These are phyloP conservation scores for Strigops habroptila DNA, from an alignment of 2,113 vertebrate species.

Conservation along the genomic window DNA sequence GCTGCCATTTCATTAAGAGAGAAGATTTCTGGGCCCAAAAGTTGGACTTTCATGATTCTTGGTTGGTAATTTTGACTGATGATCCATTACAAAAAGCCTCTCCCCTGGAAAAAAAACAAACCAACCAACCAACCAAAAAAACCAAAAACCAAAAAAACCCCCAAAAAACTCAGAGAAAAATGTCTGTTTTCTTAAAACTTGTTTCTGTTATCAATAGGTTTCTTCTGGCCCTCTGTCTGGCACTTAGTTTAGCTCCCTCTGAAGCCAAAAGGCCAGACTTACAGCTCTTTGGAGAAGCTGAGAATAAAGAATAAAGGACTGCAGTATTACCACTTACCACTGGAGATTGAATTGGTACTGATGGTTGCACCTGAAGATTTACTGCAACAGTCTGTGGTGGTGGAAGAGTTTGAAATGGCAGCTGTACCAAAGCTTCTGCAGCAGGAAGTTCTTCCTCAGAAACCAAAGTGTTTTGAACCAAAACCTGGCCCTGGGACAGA, in stretches of 20 bases:
- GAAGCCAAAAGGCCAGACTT: not conserved
- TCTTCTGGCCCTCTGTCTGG: not conserved
- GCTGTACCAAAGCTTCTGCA: constrained; percentile 86
- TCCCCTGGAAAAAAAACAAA: not conserved
- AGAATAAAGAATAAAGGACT: not conserved
- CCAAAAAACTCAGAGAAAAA: constrained; percentile 20
- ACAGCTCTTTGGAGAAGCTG: not conserved
- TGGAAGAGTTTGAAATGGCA: constrained; percentile 88
- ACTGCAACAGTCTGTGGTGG: constrained; percentile 92
- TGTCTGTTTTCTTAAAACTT: not conserved
- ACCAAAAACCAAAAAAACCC: not conserved
- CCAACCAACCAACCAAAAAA: no score
- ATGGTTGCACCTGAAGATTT: constrained; percentile 87
- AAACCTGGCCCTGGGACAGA: constrained; percentile 80
- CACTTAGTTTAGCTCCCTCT: not conserved
- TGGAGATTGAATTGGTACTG: constrained; percentile 73
- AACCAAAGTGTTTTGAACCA: constrained; percentile 83
- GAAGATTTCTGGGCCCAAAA: not conserved
- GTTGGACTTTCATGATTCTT: not conserved
- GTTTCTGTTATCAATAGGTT: not conserved
- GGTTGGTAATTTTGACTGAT: not conserved
- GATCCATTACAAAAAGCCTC: constrained; percentile 22
- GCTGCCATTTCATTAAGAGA: not conserved
- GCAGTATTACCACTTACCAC: constrained; percentile 75
- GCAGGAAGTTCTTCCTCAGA: constrained; percentile 87